A percentile compares a stretch with the other conserved stretches of the same genome.
phyloP scores from a whole-genome alignment of 2,797 vertebrate species.

The Lithobates pipiens region DNA sequence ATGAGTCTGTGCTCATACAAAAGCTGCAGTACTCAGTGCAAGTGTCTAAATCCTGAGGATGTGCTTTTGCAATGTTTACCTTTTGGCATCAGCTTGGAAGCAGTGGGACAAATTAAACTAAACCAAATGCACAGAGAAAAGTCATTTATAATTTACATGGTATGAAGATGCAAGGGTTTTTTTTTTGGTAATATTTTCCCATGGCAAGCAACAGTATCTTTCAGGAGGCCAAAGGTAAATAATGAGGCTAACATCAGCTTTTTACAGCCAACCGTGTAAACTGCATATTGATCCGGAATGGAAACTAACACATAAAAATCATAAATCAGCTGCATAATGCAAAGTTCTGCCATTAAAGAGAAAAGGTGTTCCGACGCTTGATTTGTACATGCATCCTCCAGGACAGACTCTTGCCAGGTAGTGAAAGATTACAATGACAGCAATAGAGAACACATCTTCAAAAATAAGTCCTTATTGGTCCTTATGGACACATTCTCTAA shows the following conservation, averaged over 20 bases:
- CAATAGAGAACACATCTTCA: too few species aligned
- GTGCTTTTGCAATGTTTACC: slow-evolving; percentile 25
- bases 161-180: slow-evolving; percentile 1
- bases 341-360: too few species aligned
- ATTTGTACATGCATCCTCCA: too few species aligned
- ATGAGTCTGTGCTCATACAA: slow-evolving; percentile 46
- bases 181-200: slow-evolving; percentile 13
- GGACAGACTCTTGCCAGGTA: too few species aligned
- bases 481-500: too few species aligned
- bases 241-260: not conserved
- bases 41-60: slow-evolving; percentile 32
- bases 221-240: not conserved
- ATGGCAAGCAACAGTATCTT: not conserved
- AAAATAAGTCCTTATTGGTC: too few species aligned
- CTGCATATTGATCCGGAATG: too few species aligned
- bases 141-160: slow-evolving; percentile 12
- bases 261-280: too few species aligned
- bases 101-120: slow-evolving; percentile 5
- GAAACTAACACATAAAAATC: too few species aligned
- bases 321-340: too few species aligned
- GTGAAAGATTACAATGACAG: too few species aligned
- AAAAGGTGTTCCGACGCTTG: too few species aligned
- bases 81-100: slow-evolving; percentile 11
- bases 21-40: slow-evolving; percentile 22
- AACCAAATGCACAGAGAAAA: slow-evolving; percentile 16